Evolutionary conservation across 2,113 vertebrate species (phyloP).

Genomic region (Brachyhypopomus gauderio): DNA sequence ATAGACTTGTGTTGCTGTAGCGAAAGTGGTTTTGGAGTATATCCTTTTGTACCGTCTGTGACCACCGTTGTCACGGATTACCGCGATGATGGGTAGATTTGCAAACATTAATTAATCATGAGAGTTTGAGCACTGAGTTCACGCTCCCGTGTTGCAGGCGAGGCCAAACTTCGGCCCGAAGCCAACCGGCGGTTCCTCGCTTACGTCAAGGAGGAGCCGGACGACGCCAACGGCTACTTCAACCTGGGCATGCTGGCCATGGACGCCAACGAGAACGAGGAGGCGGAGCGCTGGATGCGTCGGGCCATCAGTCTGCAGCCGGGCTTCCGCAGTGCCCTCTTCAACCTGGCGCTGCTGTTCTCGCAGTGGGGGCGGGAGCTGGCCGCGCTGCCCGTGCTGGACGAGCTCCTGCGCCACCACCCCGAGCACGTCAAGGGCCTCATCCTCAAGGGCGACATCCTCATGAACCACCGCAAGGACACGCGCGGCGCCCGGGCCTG

Average conservation of each 20-base stretch:
- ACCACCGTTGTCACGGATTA: not conserved
- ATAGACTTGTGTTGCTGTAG: not conserved
- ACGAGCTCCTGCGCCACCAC: constrained; percentile 86
- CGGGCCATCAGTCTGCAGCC: constrained; percentile 88
- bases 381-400: constrained; percentile 87
- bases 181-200: constrained; percentile 89
- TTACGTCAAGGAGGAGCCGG: constrained; percentile 90
- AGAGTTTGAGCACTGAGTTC: not conserved
- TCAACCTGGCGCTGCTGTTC: constrained; percentile 94
- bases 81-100: not conserved
- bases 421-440: constrained; percentile 96
- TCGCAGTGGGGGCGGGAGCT: constrained; percentile 89
- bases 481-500: constrained; percentile 87
- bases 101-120: not conserved
- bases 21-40: not conserved
- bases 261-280: constrained; percentile 88
- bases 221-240: constrained; percentile 96
- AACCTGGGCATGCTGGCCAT: constrained; percentile 98
- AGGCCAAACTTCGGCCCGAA: constrained; percentile 88
- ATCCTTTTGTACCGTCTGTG: not conserved
- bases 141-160: constrained; percentile 72
- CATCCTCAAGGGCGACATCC: constrained; percentile 96
- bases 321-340: constrained; percentile 92
- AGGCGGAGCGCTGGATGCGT: constrained; percentile 94
- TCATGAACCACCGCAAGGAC: constrained; percentile 98